These are phyloP conservation scores for Notolabrus celidotus DNA, from an alignment of 2,797 vertebrate genomes.

Conservation along the genomic window DNA sequence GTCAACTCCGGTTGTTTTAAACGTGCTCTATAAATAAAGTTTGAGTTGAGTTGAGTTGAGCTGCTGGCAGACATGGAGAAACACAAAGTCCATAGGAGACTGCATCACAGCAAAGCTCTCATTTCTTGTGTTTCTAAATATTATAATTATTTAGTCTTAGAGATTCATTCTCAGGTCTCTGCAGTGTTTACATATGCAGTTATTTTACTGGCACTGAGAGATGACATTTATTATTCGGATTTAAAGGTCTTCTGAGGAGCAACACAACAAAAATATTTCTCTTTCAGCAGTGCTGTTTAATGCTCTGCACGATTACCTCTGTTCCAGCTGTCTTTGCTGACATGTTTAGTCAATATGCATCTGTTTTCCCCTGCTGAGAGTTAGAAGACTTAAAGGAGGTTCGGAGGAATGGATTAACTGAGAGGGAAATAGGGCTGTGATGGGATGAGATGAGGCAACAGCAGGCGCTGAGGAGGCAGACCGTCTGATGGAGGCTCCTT, in stretches of 20 bases:
- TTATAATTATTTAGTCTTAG: background rate
- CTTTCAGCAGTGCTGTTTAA: conserved; percentile 61
- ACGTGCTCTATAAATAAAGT: too few relatives aligned
- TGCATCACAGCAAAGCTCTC: too few relatives aligned
- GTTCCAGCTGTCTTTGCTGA: conserved; percentile 49
- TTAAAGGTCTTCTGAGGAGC: conserved; percentile 46
- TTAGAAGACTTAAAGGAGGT: conserved; percentile 52
- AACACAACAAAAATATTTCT: conserved; percentile 40
- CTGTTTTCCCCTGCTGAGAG: conserved; percentile 64
- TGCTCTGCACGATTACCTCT: conserved; percentile 64
- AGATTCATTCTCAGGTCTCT: conserved; percentile 2
- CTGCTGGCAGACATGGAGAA: too few relatives aligned
- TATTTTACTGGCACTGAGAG: conserved; percentile 27
- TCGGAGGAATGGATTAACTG: conserved; percentile 63
- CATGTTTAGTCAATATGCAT: conserved; percentile 58
- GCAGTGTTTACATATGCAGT: conserved; percentile 31
- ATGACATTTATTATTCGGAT: conserved; percentile 43
- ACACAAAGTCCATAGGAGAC: too few relatives aligned
- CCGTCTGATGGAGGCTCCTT: conserved; percentile 47
- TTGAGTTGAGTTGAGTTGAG: too few relatives aligned
- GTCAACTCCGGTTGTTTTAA: too few relatives aligned
- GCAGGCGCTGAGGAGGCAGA: conserved; percentile 59
- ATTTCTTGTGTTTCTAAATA: background rate
- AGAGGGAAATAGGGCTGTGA: conserved; percentile 76
- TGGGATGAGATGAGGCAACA: conserved; percentile 73